Conservation (phyloP, 2,888 invertebrate species). For the Cheiracanthium punctorium region DNA sequence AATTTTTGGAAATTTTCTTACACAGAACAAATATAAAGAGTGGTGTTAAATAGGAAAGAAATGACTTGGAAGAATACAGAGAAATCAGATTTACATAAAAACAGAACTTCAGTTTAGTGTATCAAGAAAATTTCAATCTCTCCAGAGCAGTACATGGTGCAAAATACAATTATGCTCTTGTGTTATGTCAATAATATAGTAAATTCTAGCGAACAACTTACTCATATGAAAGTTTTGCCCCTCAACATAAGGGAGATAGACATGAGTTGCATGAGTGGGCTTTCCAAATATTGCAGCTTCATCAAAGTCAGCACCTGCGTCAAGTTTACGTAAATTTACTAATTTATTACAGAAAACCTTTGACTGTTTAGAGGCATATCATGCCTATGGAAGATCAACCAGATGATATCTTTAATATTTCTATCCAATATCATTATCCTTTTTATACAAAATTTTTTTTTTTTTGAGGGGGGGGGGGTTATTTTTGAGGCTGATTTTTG, state of each 20-base stretch:
- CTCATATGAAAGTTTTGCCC: constrained; percentile 86
- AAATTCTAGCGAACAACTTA: constrained; percentile 79
- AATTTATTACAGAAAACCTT: constrained; percentile 13
- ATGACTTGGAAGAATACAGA: no score
- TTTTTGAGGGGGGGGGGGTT: no score
- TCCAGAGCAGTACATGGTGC: background rate
- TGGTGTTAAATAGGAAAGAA: no score
- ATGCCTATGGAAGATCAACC: background rate
- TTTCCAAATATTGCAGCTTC: constrained; percentile 80
- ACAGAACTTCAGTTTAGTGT: no score
- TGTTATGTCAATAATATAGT: constrained; percentile 3
- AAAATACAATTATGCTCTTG: background rate
- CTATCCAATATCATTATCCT: background rate
- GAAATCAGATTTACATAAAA: no score
- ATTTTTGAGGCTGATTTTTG: no score
- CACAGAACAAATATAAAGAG: no score
- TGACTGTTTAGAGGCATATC: background rate
- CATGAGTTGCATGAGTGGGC: constrained; percentile 85
- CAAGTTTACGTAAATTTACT: constrained; percentile 51
- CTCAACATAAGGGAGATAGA: constrained; percentile 88
- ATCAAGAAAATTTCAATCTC: background rate
- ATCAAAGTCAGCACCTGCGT: constrained; percentile 77
- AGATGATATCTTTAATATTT: background rate
- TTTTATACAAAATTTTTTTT: no score
- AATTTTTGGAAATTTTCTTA: no score